Percentiles rank a stretch among this genome's conserved stretches.
Conservation (phyloP, 2,888 invertebrate species). For the Maniola hyperantus region DNA sequence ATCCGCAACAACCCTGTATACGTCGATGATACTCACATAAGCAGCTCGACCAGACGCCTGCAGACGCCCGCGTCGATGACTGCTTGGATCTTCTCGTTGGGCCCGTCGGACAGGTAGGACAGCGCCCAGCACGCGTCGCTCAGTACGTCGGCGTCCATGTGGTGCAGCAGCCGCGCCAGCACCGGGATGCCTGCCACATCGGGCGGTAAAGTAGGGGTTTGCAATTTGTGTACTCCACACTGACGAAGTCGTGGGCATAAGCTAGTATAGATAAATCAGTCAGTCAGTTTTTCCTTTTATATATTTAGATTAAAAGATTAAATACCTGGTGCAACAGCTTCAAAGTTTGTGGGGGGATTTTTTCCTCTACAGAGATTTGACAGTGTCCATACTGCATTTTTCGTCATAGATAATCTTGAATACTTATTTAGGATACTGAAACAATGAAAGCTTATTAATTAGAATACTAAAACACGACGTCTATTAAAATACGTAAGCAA, state of each 20-base stretch:
- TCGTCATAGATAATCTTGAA: conserved; percentile 92
- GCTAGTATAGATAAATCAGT: too few species aligned
- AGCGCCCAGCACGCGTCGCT: conserved; percentile 99
- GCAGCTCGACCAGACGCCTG: conserved; percentile 85
- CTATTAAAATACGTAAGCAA: too few species aligned
- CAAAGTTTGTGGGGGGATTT: conserved; percentile 96
- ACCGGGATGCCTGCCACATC: conserved; percentile 88
- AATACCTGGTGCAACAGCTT: conserved; percentile 85
- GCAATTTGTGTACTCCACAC: too few species aligned
- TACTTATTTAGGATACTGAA: conserved; percentile 91
- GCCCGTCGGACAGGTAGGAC: conserved; percentile 97
- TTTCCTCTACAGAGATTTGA: conserved; percentile 99
- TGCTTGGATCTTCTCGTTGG: conserved; percentile 98
- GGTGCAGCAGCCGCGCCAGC: conserved; percentile 92
- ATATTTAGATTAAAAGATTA: conserved; percentile 15
- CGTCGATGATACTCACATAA: conserved; percentile 69
- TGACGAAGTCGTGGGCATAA: too few species aligned
- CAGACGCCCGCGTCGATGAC: conserved; percentile 98
- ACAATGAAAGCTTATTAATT: conserved; percentile 40
- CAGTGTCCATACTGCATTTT: conserved; percentile 99
- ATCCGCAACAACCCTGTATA: too few species aligned
- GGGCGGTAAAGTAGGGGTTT: too few species aligned
- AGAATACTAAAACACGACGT: not conserved
- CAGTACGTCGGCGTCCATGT: conserved; percentile 93
- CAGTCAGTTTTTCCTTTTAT: too few species aligned